These are phyloP conservation scores for Takifugu rubripes DNA, from an alignment of 2,797 vertebrate genomes.

Conservation along the genomic window DNA sequence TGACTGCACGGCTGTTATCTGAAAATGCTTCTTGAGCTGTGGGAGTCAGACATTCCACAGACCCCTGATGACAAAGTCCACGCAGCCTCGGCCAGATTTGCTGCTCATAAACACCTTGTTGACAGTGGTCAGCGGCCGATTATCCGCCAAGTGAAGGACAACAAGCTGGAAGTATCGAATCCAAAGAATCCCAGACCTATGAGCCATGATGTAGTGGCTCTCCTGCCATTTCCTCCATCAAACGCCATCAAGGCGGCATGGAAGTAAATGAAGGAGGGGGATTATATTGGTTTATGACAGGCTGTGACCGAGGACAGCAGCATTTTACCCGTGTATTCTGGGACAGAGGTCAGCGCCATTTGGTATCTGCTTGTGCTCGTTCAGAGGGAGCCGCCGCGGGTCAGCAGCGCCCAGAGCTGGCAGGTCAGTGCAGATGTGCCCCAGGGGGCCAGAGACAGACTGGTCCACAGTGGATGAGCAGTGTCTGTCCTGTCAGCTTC, in stretches of 20 bases:
- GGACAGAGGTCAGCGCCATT: constrained; percentile 56
- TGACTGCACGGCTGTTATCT: constrained; percentile 59
- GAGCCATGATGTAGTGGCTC: constrained; percentile 34
- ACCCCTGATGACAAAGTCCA: constrained; percentile 70
- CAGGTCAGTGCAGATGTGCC: constrained; percentile 53
- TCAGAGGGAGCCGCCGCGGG: constrained; percentile 26
- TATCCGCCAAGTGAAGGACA: constrained; percentile 52
- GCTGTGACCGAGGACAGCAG: constrained; percentile 28
- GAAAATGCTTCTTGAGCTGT: constrained; percentile 61
- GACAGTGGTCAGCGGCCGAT: constrained; percentile 62
- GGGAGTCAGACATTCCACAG: constrained; percentile 33
- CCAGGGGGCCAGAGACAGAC: constrained; percentile 69
- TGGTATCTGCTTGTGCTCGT: constrained; percentile 34
- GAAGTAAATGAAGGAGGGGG: background rate
- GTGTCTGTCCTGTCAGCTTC: constrained; percentile 76
- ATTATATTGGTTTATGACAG: constrained; percentile 9
- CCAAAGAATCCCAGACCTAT: constrained; percentile 49
- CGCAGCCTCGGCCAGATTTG: constrained; percentile 54
- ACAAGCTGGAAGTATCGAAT: constrained; percentile 39
- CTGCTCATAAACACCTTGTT: constrained; percentile 74
- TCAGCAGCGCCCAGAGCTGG: constrained; percentile 42
- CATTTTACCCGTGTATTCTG: constrained; percentile 48
- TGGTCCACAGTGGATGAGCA: constrained; percentile 58
- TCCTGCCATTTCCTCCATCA: constrained; percentile 12
- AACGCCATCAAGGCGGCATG: constrained; percentile 1